Percentiles rank a stretch among this genome's conserved stretches.
phyloP scores from a whole-genome alignment of 2,888 invertebrate species.

The Orthonevra nobilis region DNA sequence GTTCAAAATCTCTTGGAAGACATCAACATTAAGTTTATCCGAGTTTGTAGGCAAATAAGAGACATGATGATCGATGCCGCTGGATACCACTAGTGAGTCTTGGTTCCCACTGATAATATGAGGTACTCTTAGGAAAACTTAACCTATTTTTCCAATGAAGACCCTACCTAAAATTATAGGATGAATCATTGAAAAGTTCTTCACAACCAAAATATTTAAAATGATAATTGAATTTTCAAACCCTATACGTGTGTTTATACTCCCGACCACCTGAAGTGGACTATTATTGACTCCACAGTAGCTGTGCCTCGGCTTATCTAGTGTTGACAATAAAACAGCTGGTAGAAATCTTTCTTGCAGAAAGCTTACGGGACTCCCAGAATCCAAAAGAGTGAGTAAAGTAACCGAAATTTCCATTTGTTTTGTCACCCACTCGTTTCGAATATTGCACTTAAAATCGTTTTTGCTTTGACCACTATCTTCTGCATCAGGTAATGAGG shows the following conservation, averaged over 20 bases:
- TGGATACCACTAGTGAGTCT: no score
- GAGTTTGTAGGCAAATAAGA: no score
- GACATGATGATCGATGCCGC: no score
- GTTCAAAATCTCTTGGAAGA: background rate
- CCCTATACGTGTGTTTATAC: constrained; percentile 4
- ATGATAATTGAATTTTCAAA: constrained; percentile 20
- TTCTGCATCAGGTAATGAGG: background rate
- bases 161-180: constrained; percentile 39
- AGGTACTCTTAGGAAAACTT: no score
- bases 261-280: constrained; percentile 38
- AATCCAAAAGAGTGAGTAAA: constrained; percentile 27
- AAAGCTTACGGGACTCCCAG: no score
- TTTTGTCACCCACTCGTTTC: background rate
- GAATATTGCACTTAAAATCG: constrained; percentile 7
- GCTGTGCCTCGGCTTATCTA: background rate
- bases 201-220: constrained; percentile 35
- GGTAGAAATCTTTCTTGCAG: no score
- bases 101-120: no score
- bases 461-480: background rate
- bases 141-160: no score
- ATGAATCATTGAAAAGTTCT: constrained; percentile 43
- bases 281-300: constrained; percentile 56
- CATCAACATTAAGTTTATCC: no score
- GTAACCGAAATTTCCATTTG: constrained; percentile 1
- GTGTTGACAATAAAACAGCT: constrained; percentile 18